These are phyloP conservation scores for Melieria picta DNA, from an alignment of 2,888 invertebrate species.

Conservation along the genomic window DNA sequence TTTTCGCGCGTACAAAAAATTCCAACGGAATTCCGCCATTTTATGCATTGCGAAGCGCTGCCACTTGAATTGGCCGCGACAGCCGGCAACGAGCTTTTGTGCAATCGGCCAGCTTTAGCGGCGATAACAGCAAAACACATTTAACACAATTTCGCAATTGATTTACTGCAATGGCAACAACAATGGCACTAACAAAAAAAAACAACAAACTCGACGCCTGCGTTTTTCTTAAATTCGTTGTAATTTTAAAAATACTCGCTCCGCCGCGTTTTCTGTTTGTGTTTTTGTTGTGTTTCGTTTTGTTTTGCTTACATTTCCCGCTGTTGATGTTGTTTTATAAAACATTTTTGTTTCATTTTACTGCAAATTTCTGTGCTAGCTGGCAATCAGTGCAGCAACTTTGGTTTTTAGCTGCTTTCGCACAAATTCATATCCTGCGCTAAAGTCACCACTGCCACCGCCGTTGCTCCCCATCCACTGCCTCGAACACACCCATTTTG, in stretches of 20 bases:
- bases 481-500: no score
- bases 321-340: neutral
- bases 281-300: neutral
- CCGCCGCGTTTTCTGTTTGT: neutral
- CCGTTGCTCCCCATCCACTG: no score
- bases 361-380: neutral
- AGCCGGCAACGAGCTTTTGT: no score
- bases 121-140: constrained; percentile 13
- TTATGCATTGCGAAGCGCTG: no score
- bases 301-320: constrained; percentile 17
- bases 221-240: constrained; percentile 45
- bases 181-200: constrained; percentile 6
- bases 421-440: neutral
- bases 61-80: no score
- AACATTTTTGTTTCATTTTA: no score
- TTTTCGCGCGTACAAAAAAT: no score
- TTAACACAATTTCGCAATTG: constrained; percentile 37
- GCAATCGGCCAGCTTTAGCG: no score
- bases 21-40: no score
- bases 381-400: neutral
- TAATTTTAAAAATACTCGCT: constrained; percentile 45
- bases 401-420: neutral
- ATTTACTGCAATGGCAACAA: constrained; percentile 10
- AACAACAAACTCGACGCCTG: constrained; percentile 18
- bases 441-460: neutral